phyloP scores from a whole-genome alignment of 2,797 vertebrate species.

The Oreochromis grahami region DNA sequence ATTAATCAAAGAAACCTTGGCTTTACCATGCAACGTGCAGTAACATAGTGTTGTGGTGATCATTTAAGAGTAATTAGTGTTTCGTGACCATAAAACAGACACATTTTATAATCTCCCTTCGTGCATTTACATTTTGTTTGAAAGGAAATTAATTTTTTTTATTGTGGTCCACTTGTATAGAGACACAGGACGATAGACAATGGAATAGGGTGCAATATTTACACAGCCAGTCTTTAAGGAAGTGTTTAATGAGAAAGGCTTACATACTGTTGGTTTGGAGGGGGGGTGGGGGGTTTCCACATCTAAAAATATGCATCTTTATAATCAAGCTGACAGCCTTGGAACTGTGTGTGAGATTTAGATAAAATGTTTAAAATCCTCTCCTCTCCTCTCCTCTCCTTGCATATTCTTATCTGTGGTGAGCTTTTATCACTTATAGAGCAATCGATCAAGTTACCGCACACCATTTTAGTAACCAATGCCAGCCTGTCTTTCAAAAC shows the following conservation, averaged over 20 bases:
- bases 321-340: conserved; percentile 10
- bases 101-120: background rate
- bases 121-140: conserved; percentile 4
- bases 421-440: conserved; percentile 21
- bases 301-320: conserved; percentile 1
- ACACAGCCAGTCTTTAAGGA: background rate
- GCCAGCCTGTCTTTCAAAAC: conserved; percentile 12
- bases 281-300: background rate
- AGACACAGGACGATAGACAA: background rate
- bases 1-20: conserved; percentile 1
- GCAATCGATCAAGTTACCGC: conserved; percentile 18
- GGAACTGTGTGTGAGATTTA: background rate
- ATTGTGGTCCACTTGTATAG: background rate
- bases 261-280: background rate
- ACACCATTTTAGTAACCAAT: background rate
- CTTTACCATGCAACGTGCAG: background rate
- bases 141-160: background rate
- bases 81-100: background rate
- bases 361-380: conserved; percentile 7
- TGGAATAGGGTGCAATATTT: background rate
- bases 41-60: background rate
- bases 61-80: background rate
- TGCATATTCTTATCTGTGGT: background rate
- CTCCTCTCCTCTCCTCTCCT: background rate
- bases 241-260: background rate